A percentile compares a stretch with the other conserved stretches of the same genome.
phyloP scores from a whole-genome alignment of 2,888 invertebrate genomes.

The Ophioninae sp. region DNA sequence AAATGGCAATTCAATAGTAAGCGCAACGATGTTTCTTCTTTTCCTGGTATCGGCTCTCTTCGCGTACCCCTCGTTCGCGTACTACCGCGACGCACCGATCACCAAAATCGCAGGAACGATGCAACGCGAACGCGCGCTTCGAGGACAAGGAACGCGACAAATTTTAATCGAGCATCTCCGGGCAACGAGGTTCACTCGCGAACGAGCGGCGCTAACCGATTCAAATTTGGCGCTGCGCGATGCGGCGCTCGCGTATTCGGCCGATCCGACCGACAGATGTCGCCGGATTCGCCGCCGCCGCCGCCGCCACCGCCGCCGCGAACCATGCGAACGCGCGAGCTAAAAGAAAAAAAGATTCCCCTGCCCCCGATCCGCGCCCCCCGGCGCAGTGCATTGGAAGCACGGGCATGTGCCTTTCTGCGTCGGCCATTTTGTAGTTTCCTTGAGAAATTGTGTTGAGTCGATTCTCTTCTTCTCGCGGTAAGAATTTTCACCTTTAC shows the following conservation, averaged over 20 bases:
- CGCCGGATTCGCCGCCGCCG: neutral
- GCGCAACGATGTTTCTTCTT: neutral
- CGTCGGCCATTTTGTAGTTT: conserved; percentile 88
- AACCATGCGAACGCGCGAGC: conserved; percentile 12
- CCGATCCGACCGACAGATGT: conserved; percentile 36
- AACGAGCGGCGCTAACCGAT: conserved; percentile 30
- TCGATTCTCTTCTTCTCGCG: conserved; percentile 83
- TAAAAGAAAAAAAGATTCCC: conserved; percentile 68
- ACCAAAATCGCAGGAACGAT: neutral
- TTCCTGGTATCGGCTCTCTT: conserved; percentile 34
- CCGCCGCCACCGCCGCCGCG: conserved; percentile 16
- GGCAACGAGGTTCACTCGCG: neutral
- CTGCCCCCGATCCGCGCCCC: conserved; percentile 8
- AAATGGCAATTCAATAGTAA: conserved; percentile 72
- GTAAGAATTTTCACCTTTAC: conserved; percentile 81
- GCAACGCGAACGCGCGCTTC: too few species aligned
- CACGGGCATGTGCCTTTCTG: conserved; percentile 86
- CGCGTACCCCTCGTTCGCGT: too few species aligned
- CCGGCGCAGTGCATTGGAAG: conserved; percentile 81
- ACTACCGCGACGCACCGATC: neutral
- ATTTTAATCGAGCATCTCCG: neutral
- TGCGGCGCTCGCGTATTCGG: neutral
- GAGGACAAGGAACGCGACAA: too few species aligned
- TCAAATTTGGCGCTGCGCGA: conserved; percentile 19
- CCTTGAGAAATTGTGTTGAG: conserved; percentile 85